Percentiles rank a stretch among this genome's conserved stretches.
Evolutionary conservation across 2,797 vertebrate genomes (phyloP).

Genomic region (Ptychobarbus kaznakovi): DNA sequence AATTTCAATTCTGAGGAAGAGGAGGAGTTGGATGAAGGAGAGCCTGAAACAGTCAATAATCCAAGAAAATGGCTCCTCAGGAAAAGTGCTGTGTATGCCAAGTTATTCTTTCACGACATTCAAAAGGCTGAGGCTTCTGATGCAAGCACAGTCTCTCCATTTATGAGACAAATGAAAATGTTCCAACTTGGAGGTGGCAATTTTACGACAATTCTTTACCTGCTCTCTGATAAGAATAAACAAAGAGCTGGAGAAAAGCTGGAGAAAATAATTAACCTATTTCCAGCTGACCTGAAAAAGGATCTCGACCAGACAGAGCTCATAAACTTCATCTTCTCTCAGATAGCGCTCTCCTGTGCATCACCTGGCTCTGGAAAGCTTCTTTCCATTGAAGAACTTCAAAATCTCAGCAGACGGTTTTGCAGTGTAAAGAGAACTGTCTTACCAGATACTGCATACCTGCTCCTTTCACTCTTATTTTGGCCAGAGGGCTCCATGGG

Average conservation of each 20-base stretch:
- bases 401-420: constrained; percentile 73
- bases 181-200: constrained; percentile 79
- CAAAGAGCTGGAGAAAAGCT: constrained; percentile 62
- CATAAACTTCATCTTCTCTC: constrained; percentile 21
- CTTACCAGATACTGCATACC: constrained; percentile 74
- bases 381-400: constrained; percentile 69
- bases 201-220: constrained; percentile 78
- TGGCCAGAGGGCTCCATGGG: constrained; percentile 81
- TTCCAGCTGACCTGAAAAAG: constrained; percentile 67
- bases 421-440: constrained; percentile 67
- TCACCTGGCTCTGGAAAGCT: constrained; percentile 64
- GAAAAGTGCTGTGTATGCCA: constrained; percentile 69
- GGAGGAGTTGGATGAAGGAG: constrained; percentile 27
- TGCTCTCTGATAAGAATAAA: constrained; percentile 72
- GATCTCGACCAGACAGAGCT: not conserved
- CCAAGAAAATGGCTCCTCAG: constrained; percentile 29
- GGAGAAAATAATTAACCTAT: constrained; percentile 75
- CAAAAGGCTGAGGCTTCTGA: constrained; percentile 42
- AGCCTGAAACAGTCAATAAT: not conserved
- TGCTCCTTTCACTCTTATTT: constrained; percentile 79
- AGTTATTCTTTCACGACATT: constrained; percentile 72
- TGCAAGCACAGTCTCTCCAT: constrained; percentile 43
- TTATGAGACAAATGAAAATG: constrained; percentile 78
- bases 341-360: constrained; percentile 10
- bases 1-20: constrained; percentile 64